A percentile compares a stretch with the other conserved stretches of the same genome.
Evolutionary conservation across 2,888 invertebrate species (phyloP).

Genomic region (Acheta domesticus): DNA sequence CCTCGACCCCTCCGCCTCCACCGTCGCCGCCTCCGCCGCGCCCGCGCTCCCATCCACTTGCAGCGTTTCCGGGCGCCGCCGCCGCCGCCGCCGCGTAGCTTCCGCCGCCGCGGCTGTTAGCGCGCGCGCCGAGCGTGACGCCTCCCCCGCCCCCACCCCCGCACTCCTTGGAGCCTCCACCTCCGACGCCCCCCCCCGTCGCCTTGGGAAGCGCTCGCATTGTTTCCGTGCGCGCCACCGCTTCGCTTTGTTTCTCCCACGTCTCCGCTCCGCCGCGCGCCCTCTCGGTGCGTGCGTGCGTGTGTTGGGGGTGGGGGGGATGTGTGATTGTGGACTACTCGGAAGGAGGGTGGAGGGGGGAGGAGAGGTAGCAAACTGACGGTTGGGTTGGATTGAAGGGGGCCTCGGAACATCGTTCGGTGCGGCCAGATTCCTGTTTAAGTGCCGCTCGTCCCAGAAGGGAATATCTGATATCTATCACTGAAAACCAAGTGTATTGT

Average conservation of each 20-base stretch:
- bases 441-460: too few relatives aligned
- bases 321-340: too few relatives aligned
- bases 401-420: too few relatives aligned
- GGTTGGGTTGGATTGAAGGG: too few relatives aligned
- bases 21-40: not conserved
- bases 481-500: too few relatives aligned
- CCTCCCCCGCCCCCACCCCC: not conserved
- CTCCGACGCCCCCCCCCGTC: not conserved
- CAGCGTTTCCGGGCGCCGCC: not conserved
- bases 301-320: not conserved
- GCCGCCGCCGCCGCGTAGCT: conserved; percentile 1
- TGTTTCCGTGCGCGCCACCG: not conserved
- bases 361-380: too few relatives aligned
- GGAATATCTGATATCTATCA: too few relatives aligned
- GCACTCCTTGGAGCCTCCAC: not conserved
- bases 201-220: conserved; percentile 5
- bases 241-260: conserved; percentile 6
- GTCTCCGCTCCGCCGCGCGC: not conserved
- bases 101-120: conserved; percentile 10
- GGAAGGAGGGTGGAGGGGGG: too few relatives aligned
- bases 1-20: not conserved
- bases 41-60: not conserved
- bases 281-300: not conserved
- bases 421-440: too few relatives aligned
- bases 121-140: not conserved